Percentiles rank a stretch among this genome's conserved stretches.
These are phyloP conservation scores for Tenthredo livida DNA, from an alignment of 2,888 invertebrate species.

Conservation along the genomic window DNA sequence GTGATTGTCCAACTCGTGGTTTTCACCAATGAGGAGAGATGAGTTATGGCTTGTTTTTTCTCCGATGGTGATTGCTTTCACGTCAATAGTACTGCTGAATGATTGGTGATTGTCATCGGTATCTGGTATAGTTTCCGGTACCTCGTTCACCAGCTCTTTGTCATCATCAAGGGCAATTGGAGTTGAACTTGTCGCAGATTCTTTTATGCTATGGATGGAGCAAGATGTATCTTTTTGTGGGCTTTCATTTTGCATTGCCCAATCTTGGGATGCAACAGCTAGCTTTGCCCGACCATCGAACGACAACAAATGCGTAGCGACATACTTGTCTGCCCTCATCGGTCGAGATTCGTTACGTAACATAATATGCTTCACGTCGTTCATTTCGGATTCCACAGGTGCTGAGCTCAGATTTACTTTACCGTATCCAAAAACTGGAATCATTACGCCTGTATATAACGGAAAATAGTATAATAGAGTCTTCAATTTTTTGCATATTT, in stretches of 20 bases:
- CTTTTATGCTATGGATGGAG: background rate
- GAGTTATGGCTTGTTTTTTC: no score
- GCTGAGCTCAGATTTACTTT: slow-evolving; percentile 22
- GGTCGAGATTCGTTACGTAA: background rate
- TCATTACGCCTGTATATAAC: background rate
- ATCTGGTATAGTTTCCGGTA: background rate
- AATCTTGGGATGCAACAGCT: background rate
- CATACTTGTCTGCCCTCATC: slow-evolving; percentile 10
- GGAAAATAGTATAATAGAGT: background rate
- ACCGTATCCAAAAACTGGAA: slow-evolving; percentile 31
- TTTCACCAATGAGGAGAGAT: no score
- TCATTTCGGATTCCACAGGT: slow-evolving; percentile 50
- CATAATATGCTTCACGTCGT: slow-evolving; percentile 1
- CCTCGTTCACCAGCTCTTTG: background rate
- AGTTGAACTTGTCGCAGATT: background rate
- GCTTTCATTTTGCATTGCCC: background rate
- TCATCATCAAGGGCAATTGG: background rate
- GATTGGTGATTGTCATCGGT: background rate
- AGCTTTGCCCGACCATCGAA: slow-evolving; percentile 14
- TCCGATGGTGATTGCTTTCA: no score
- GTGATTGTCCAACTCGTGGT: no score
- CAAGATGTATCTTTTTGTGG: background rate
- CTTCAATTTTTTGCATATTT: background rate
- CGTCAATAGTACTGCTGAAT: background rate
- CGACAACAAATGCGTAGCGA: slow-evolving; percentile 7